Evolutionary conservation across 2,797 vertebrate genomes (phyloP), one percentile per base, ranked within the genome.

Genomic region (Hyperoplus immaculatus): DNA sequence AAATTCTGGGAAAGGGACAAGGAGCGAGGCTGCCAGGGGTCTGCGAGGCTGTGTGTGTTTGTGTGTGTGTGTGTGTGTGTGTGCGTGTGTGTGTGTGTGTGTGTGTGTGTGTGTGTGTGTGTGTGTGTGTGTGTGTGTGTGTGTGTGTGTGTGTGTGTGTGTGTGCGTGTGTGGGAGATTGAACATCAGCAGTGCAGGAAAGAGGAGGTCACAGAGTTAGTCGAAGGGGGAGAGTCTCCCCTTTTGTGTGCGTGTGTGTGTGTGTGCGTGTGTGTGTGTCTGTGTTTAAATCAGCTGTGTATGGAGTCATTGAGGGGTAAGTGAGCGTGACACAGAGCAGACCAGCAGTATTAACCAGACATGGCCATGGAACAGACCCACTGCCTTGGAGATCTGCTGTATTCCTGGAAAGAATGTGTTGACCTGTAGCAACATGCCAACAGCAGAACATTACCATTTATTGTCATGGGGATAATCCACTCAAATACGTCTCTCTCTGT

Each of bases 331-430:
- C 72, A 79, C 57, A 56, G 68, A 84, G 76, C 78, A 78, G 81
- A 87, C 13, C 56, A 59, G 69, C 72, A 77, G 56, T 36, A 62
- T 76, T 71, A 67, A 59, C 79, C 80, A 88, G 79, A 90, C 75
- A 69, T 62, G 63, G 75, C 82, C 21, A 70, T 76, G 68, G 77
- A 75, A 77, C 69, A 78, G 68, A 77, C 49, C 50, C 62, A 55
- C 70, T 75, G 70, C 75, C 78, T 73, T 54, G 78, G 85, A 86
- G 84, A 83, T 29, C 29, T 82, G 69, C 77, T 36, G 53, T 5
- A 45, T 84, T 81, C 76, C 51, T 83, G 82, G 86, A 89, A 91
- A 81, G 90, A 92, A 91, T 92, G 29, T 29, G 29, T 83, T 84
- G 78, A 86, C 86, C 85, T 81, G 81, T 15, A 73, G 73, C 55